phyloP scores from a whole-genome alignment of 2,113 vertebrate genomes.

The Struthidea cinerea region DNA sequence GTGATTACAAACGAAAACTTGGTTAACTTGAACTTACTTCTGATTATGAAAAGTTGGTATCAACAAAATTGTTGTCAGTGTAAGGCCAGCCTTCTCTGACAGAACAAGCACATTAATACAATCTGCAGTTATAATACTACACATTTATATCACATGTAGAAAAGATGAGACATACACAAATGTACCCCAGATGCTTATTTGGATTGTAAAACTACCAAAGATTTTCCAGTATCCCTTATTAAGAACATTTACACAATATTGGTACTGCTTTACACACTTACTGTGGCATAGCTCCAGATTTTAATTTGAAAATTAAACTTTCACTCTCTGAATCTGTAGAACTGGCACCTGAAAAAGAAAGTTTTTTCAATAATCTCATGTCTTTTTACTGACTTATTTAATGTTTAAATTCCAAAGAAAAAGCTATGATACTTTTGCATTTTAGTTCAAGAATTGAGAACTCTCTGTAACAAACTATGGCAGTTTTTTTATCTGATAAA shows the following conservation, averaged over 20 bases:
- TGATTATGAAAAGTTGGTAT: background rate
- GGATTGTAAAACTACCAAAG: background rate
- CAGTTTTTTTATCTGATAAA: background rate
- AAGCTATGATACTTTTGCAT: background rate
- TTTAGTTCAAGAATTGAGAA: background rate
- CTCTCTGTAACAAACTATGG: background rate
- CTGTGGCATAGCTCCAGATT: constrained; percentile 92
- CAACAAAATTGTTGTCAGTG: background rate
- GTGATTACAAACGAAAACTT: background rate
- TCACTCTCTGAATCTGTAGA: constrained; percentile 95
- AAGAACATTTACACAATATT: background rate
- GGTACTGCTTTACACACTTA: constrained; percentile 70
- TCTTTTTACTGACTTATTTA: background rate
- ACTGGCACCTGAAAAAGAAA: constrained; percentile 81
- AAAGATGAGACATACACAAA: background rate
- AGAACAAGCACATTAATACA: background rate
- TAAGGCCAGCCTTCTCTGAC: background rate
- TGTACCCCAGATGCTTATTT: background rate
- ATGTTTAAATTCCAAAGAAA: background rate
- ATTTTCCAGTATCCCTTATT: background rate
- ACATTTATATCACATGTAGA: background rate
- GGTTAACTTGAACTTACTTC: background rate
- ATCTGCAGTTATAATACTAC: background rate
- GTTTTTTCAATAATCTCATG: background rate
- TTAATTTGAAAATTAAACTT: constrained; percentile 76